These are phyloP conservation scores for Stenodera caucasica DNA, from an alignment of 2,888 invertebrate genomes.

Conservation along the genomic window DNA sequence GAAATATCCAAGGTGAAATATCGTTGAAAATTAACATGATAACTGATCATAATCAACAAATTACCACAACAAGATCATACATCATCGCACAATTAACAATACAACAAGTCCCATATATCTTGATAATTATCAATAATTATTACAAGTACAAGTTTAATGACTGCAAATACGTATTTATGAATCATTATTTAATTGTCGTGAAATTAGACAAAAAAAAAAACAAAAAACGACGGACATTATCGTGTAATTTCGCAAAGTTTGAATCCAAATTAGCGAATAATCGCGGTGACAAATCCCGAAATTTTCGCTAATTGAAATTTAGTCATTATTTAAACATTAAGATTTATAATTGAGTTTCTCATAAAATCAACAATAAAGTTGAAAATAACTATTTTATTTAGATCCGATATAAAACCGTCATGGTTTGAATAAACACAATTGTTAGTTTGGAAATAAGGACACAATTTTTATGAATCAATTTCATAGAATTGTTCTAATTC, in stretches of 20 bases:
- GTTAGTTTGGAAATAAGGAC: background rate
- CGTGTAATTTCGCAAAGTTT: too few relatives aligned
- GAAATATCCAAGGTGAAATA: slow-evolving; percentile 1
- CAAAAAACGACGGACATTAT: too few relatives aligned
- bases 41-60: background rate
- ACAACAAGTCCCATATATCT: background rate
- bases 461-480: background rate
- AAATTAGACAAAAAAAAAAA: too few relatives aligned
- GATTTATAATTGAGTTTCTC: background rate
- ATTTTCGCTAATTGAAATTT: background rate
- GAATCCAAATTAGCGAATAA: too few relatives aligned
- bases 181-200: too few relatives aligned
- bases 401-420: background rate
- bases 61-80: background rate
- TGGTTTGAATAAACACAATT: background rate
- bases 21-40: background rate
- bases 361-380: background rate
- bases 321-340: background rate
- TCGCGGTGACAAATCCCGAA: background rate
- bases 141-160: background rate
- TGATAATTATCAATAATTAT: background rate
- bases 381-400: background rate
- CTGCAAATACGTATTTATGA: background rate
- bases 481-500: background rate
- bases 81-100: background rate